Evolutionary conservation across 1,140 invertebrate genomes (phyloP).

Genomic region (Daktulosphaira vitifoliae): DNA sequence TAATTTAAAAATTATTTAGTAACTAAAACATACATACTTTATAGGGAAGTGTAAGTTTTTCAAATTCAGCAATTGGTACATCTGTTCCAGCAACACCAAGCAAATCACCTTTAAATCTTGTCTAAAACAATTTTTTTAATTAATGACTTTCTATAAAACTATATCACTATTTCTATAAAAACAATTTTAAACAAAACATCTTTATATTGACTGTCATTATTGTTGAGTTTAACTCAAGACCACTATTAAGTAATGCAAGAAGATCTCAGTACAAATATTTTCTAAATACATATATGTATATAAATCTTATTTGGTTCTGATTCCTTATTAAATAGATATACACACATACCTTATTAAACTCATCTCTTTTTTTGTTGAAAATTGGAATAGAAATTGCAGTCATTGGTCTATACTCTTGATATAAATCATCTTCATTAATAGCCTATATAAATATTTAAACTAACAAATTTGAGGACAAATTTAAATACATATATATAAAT

Average conservation of each 20-base stretch:
- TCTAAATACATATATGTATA: too few species aligned
- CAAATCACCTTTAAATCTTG: slow-evolving; percentile 47
- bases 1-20: background rate
- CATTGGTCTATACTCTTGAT: slow-evolving; percentile 54
- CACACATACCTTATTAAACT: slow-evolving; percentile 48
- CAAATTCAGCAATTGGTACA: slow-evolving; percentile 82
- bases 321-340: too few species aligned
- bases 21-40: slow-evolving; percentile 46
- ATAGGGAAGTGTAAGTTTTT: slow-evolving; percentile 73
- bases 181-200: background rate
- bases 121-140: slow-evolving; percentile 50
- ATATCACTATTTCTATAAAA: too few species aligned
- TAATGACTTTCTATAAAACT: too few species aligned
- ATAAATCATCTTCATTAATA: background rate
- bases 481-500: too few species aligned
- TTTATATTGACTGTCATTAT: background rate
- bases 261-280: too few species aligned
- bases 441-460: background rate
- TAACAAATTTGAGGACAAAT: too few species aligned
- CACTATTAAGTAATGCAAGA: too few species aligned
- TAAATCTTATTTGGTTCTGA: too few species aligned
- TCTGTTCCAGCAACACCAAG: slow-evolving; percentile 89
- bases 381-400: slow-evolving; percentile 79
- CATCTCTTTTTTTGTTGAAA: slow-evolving; percentile 59
- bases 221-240: background rate